Conservation (phyloP, 2,797 vertebrate species). For the Borostomias antarcticus region DNA sequence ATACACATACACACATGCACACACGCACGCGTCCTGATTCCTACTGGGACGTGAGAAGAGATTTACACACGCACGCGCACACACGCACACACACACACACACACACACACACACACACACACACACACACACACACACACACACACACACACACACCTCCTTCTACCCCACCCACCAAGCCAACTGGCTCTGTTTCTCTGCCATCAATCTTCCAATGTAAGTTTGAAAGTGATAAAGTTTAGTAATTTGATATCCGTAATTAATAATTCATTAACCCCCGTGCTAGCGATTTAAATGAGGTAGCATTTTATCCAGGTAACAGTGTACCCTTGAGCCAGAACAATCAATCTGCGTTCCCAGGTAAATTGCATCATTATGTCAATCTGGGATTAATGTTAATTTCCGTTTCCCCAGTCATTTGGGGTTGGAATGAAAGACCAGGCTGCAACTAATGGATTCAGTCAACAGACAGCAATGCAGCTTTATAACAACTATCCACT, state of each 20-base stretch:
- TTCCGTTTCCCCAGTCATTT: background rate
- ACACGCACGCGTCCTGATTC: conserved; percentile 7
- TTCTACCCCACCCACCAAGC: conserved; percentile 5
- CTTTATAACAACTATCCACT: too few relatives aligned
- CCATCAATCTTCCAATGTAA: conserved; percentile 64
- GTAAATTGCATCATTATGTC: background rate
- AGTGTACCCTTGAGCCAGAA: conserved; percentile 57
- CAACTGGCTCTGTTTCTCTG: conserved; percentile 38
- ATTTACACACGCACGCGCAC: background rate
- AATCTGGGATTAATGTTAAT: background rate
- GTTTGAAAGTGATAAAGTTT: conserved; percentile 65
- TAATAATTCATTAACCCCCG: conserved; percentile 68
- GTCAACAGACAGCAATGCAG: too few relatives aligned
- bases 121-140: conserved; percentile 36
- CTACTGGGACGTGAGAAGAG: too few relatives aligned
- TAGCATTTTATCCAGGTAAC: conserved; percentile 61
- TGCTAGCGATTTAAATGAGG: conserved; percentile 57
- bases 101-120: conserved; percentile 28
- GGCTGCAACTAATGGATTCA: background rate
- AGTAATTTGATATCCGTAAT: conserved; percentile 70
- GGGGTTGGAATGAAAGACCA: background rate
- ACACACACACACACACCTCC: conserved; percentile 20
- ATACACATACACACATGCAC: conserved; percentile 10
- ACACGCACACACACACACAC: background rate
- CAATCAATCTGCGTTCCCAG: conserved; percentile 46